Percentiles rank a stretch among this genome's conserved stretches.
phyloP scores from a whole-genome alignment of 2,888 invertebrate species.

The Sceliomorpha sp. region DNA sequence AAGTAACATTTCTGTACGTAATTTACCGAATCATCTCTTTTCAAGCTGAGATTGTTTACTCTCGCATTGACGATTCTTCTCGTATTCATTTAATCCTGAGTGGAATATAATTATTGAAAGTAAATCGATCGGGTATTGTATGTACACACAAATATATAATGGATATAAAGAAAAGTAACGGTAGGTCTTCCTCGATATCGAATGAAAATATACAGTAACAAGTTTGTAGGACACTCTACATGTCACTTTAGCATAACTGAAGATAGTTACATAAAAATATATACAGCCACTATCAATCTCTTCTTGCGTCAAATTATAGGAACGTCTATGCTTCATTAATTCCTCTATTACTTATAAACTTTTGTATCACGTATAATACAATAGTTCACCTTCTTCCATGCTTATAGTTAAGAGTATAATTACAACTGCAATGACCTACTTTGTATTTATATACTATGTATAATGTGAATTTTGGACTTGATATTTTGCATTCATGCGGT shows the following conservation, averaged over 20 bases:
- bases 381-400: slow-evolving; percentile 21
- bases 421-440: slow-evolving; percentile 27
- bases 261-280: slow-evolving; percentile 28
- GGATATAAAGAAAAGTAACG: too few species aligned
- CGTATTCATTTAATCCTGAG: neutral
- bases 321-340: slow-evolving; percentile 23
- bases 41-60: neutral
- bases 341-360: slow-evolving; percentile 20
- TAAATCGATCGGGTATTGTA: slow-evolving; percentile 8
- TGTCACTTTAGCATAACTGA: slow-evolving; percentile 2
- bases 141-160: slow-evolving; percentile 18
- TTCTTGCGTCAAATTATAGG: slow-evolving; percentile 28
- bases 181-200: too few species aligned
- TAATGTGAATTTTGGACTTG: slow-evolving; percentile 25
- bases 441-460: slow-evolving; percentile 11
- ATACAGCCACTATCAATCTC: slow-evolving; percentile 24
- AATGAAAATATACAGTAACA: too few species aligned
- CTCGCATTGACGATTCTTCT: slow-evolving; percentile 1
- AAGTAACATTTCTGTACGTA: slow-evolving; percentile 7
- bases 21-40: neutral
- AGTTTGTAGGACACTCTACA: neutral
- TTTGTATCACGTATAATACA: slow-evolving; percentile 29
- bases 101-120: neutral
- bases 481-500: slow-evolving; percentile 14
- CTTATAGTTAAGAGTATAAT: slow-evolving; percentile 26